Evolutionary conservation across 1,140 invertebrate species (phyloP).

Genomic region (Acromyrmex charruanus): DNA sequence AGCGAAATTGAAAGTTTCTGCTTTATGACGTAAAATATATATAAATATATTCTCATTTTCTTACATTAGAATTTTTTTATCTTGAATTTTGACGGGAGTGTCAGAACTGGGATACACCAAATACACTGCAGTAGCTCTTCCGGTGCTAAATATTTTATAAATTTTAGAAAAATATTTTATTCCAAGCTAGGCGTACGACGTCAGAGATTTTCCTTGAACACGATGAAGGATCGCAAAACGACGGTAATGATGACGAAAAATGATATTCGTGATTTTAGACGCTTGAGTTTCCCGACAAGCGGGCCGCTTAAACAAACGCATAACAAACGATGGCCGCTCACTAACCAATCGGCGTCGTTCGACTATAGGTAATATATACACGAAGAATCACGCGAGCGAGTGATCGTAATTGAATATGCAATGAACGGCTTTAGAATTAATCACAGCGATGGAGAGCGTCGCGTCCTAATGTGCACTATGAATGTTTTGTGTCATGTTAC

Average conservation of each 20-base stretch:
- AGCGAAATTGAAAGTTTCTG: not conserved
- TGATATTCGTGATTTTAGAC: slow-evolving; percentile 83
- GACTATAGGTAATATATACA: slow-evolving; percentile 85
- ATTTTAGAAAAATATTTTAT: not conserved
- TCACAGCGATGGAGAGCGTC: slow-evolving; percentile 38
- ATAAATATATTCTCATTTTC: not conserved
- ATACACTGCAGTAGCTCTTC: no score
- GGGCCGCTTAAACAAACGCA: slow-evolving; percentile 83
- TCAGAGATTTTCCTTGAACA: slow-evolving; percentile 6
- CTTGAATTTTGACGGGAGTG: not conserved
- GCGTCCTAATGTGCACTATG: slow-evolving; percentile 60
- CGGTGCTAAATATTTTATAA: not conserved
- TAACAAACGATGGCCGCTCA: slow-evolving; percentile 85
- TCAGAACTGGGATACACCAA: not conserved
- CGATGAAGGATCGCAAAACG: not conserved
- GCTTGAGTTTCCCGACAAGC: slow-evolving; percentile 86
- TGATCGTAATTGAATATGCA: slow-evolving; percentile 47
- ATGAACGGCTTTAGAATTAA: slow-evolving; percentile 54
- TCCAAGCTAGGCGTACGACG: not conserved
- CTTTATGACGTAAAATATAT: not conserved
- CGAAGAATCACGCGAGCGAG: slow-evolving; percentile 44
- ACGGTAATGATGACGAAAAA: slow-evolving; percentile 67
- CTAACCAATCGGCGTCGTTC: slow-evolving; percentile 85
- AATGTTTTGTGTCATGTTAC: slow-evolving; percentile 74
- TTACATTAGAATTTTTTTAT: slow-evolving; percentile 6